phyloP scores from a whole-genome alignment of 2,797 vertebrate genomes.

The Microctenopoma steveboyesi region DNA sequence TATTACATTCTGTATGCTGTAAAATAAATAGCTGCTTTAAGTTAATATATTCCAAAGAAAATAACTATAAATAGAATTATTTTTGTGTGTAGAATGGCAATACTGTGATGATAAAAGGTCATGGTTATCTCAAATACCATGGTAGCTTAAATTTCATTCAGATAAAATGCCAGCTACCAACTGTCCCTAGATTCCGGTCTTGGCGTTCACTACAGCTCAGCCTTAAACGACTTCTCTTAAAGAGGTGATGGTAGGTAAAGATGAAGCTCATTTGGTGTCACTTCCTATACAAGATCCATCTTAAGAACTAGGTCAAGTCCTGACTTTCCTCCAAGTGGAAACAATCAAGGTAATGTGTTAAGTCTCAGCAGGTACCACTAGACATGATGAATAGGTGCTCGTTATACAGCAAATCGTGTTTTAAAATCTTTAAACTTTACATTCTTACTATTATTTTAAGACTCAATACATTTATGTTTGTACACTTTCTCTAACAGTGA shows the following conservation, averaged over 20 bases:
- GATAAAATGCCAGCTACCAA: no score
- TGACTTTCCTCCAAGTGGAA: constrained; percentile 35
- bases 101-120: no score
- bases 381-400: background rate
- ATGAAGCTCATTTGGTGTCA: constrained; percentile 37
- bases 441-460: background rate
- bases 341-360: constrained; percentile 24
- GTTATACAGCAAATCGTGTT: no score
- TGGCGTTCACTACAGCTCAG: background rate
- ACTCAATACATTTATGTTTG: no score
- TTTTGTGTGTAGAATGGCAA: no score
- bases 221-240: constrained; percentile 33
- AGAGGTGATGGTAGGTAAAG: constrained; percentile 47
- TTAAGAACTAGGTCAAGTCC: constrained; percentile 51
- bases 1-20: background rate
- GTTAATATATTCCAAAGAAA: no score
- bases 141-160: background rate
- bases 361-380: constrained; percentile 4
- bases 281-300: constrained; percentile 35
- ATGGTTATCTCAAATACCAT: background rate
- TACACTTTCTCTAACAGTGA: background rate
- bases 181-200: background rate
- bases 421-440: no score
- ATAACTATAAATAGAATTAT: no score
- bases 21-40: no score